A percentile compares a stretch with the other conserved stretches of the same genome.
Conservation (phyloP, 2,888 invertebrate genomes). For the Leptodirus hochenwartii region DNA sequence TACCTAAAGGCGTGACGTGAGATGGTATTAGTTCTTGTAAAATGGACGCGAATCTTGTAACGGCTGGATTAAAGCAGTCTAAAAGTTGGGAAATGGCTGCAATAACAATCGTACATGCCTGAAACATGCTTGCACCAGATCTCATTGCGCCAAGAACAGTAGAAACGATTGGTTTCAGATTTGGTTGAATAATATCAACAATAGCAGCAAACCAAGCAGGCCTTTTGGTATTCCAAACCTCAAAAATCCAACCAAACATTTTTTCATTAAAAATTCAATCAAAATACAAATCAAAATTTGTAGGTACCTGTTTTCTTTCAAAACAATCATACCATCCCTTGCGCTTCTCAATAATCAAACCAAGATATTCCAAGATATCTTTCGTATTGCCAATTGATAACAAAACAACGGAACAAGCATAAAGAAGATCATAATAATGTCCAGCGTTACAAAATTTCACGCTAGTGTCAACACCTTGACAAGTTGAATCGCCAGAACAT, state of each 20-base stretch:
- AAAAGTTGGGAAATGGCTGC: conserved; percentile 50
- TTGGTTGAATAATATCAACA: conserved; percentile 40
- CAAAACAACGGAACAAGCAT: conserved; percentile 44
- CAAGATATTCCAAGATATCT: conserved; percentile 43
- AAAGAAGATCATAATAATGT: conserved; percentile 36
- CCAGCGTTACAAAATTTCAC: conserved; percentile 13
- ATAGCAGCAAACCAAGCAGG: conserved; percentile 63
- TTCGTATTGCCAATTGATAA: conserved; percentile 41
- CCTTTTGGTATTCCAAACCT: conserved; percentile 68
- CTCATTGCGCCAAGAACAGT: conserved; percentile 51
- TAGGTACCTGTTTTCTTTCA: conserved; percentile 49
- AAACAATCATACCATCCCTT: conserved; percentile 51
- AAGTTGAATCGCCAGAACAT: conserved; percentile 45
- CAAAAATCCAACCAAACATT: conserved; percentile 11
- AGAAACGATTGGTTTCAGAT: conserved; percentile 43
- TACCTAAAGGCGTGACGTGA: conserved; percentile 49
- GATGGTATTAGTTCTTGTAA: conserved; percentile 53
- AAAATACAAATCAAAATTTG: too few relatives aligned
- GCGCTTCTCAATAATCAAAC: conserved; percentile 37
- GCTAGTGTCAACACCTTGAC: conserved; percentile 18
- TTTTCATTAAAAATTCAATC: too few relatives aligned
- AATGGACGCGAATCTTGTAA: conserved; percentile 30
- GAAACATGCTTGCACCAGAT: conserved; percentile 63
- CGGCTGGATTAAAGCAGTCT: conserved; percentile 45
- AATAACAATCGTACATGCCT: conserved; percentile 57